A percentile compares a stretch with the other conserved stretches of the same genome.
These are phyloP conservation scores for Prinia subflava DNA, from an alignment of 2,113 vertebrate genomes.

Conservation along the genomic window DNA sequence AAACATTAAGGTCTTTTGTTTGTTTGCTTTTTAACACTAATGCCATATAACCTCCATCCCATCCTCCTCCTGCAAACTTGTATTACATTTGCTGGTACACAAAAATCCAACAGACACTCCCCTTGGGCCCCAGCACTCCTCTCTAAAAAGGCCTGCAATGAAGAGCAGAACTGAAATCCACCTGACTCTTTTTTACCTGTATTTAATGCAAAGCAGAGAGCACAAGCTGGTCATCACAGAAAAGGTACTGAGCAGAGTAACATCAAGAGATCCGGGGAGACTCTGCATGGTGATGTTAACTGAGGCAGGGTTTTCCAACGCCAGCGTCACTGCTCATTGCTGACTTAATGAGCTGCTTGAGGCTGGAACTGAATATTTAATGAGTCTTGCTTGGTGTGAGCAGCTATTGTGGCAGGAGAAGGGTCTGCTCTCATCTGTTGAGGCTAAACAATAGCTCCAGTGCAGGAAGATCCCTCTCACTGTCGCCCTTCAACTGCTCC, in stretches of 20 bases:
- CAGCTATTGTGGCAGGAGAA: constrained; percentile 77
- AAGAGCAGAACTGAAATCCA: constrained; percentile 14
- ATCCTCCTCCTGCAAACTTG: constrained; percentile 19
- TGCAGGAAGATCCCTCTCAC: not conserved
- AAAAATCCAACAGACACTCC: constrained; percentile 1
- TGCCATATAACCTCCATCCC: not conserved
- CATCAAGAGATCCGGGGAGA: constrained; percentile 68
- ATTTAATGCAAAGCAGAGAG: constrained; percentile 87
- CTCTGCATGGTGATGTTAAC: constrained; percentile 74
- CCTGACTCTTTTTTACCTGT: constrained; percentile 77
- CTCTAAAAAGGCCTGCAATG: constrained; percentile 25
- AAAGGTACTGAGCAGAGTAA: constrained; percentile 70
- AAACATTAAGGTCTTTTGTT: not conserved
- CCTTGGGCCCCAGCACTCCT: constrained; percentile 20
- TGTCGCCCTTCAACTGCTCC: constrained; percentile 20
- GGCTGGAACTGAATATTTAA: constrained; percentile 84
- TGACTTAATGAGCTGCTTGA: constrained; percentile 82
- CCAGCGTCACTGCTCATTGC: constrained; percentile 75
- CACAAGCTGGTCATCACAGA: constrained; percentile 85
- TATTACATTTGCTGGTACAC: not conserved
- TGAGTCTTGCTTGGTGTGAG: constrained; percentile 75
- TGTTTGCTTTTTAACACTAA: not conserved
- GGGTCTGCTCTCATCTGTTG: constrained; percentile 74
- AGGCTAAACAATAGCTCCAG: constrained; percentile 62
- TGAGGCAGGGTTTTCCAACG: constrained; percentile 70